These are phyloP conservation scores for Arrhamphus sclerolepis DNA, from an alignment of 2,797 vertebrate species.

Conservation along the genomic window DNA sequence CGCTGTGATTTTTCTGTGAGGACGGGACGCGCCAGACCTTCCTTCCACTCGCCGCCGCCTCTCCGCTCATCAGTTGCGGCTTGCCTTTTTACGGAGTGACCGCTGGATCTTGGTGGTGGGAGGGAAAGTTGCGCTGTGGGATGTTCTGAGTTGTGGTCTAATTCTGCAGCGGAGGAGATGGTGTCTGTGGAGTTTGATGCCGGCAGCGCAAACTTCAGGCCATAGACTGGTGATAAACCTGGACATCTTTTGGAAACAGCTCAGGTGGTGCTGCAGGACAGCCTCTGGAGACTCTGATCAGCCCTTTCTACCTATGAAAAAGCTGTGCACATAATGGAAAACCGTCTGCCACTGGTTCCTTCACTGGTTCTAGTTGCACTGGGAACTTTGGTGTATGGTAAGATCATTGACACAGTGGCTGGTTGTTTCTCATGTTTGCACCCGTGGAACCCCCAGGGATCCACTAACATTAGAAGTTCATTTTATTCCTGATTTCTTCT, in stretches of 20 bases:
- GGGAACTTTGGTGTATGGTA: conserved; percentile 77
- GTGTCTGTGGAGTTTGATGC: conserved; percentile 49
- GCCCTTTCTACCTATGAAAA: conserved; percentile 34
- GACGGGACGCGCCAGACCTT: conserved; percentile 28
- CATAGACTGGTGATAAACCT: conserved; percentile 16
- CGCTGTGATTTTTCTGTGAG: not conserved
- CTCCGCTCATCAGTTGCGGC: conserved; percentile 50
- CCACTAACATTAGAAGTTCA: not conserved
- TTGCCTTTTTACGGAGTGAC: conserved; percentile 19
- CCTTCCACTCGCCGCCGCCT: conserved; percentile 37
- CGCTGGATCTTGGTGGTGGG: conserved; percentile 10
- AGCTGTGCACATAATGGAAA: conserved; percentile 74
- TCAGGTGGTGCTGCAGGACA: conserved; percentile 34
- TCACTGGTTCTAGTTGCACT: conserved; percentile 66
- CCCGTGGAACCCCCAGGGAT: not conserved
- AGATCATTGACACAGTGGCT: conserved; percentile 55
- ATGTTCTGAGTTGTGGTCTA: conserved; percentile 15
- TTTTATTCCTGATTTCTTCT: not conserved
- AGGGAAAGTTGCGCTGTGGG: conserved; percentile 40
- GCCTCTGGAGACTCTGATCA: conserved; percentile 19
- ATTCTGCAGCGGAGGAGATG: conserved; percentile 37
- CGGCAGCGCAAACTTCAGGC: conserved; percentile 21
- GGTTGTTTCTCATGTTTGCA: conserved; percentile 6
- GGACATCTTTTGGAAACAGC: conserved; percentile 28
- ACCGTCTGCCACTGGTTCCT: conserved; percentile 55